A percentile compares a stretch with the other conserved stretches of the same genome.
These are phyloP conservation scores for Lasioglossum lativentre DNA, from an alignment of 2,888 invertebrate species.

Conservation along the genomic window DNA sequence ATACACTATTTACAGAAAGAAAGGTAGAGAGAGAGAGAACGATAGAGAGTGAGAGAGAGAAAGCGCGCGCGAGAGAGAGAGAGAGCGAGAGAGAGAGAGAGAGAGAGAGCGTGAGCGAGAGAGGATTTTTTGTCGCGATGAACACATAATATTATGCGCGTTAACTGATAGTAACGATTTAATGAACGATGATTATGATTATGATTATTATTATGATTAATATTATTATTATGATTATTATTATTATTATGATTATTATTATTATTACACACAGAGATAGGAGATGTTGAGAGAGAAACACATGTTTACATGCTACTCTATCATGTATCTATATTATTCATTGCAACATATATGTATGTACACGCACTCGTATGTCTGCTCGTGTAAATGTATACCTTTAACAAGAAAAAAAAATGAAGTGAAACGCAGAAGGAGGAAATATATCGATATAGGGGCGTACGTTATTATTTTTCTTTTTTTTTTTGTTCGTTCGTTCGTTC, in stretches of 20 bases:
- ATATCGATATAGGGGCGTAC: constrained; percentile 65
- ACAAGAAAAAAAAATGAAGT: constrained; percentile 42
- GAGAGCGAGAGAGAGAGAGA: constrained; percentile 60
- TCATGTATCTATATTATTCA: constrained; percentile 72
- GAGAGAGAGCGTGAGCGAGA: constrained; percentile 39
- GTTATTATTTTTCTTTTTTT: constrained; percentile 66
- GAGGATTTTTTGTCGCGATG: constrained; percentile 65
- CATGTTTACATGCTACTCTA: constrained; percentile 68
- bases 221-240: constrained; percentile 57
- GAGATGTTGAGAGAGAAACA: constrained; percentile 65
- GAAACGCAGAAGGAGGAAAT: constrained; percentile 52
- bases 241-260: constrained; percentile 58
- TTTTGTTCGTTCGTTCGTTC: constrained; percentile 15
- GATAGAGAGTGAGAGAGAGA: constrained; percentile 65
- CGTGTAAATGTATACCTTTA: constrained; percentile 74
- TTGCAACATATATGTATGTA: constrained; percentile 72
- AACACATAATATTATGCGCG: constrained; percentile 67
- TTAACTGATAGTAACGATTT: constrained; percentile 67
- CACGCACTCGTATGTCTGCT: constrained; percentile 73
- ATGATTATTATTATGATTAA: constrained; percentile 60
- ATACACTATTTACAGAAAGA: constrained; percentile 47
- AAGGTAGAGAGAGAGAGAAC: constrained; percentile 51
- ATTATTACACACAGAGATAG: constrained; percentile 52
- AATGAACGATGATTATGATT: constrained; percentile 64
- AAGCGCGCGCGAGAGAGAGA: constrained; percentile 24